phyloP scores from a whole-genome alignment of 2,888 invertebrate genomes.

The Diaperis boleti region DNA sequence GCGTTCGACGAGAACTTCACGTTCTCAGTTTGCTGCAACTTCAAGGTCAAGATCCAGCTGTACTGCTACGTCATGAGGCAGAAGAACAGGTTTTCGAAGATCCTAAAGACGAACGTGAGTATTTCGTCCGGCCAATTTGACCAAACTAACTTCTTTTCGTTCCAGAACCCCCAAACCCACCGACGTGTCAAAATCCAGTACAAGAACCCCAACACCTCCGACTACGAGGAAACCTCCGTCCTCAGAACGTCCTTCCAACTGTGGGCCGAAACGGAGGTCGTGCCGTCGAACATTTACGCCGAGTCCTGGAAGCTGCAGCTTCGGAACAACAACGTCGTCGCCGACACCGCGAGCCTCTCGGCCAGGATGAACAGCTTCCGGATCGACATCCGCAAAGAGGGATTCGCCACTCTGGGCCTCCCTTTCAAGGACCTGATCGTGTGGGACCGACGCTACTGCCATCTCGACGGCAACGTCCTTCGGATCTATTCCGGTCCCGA shows the following conservation, averaged over 20 bases:
- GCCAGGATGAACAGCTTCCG: slow-evolving; percentile 41
- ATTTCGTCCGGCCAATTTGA: no score
- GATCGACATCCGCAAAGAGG: slow-evolving; percentile 52
- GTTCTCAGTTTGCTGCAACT: slow-evolving; percentile 1
- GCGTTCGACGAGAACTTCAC: slow-evolving; percentile 6
- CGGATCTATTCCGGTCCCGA: slow-evolving; percentile 70
- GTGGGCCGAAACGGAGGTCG: slow-evolving; percentile 5
- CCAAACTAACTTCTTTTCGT: not conserved
- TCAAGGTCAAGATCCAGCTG: slow-evolving; percentile 9
- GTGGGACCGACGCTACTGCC: slow-evolving; percentile 72
- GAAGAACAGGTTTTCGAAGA: not conserved
- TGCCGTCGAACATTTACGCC: not conserved
- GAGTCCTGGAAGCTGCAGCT: slow-evolving; percentile 6
- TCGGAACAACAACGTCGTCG: no score
- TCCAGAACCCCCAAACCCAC: not conserved
- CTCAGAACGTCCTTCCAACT: slow-evolving; percentile 49
- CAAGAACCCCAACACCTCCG: slow-evolving; percentile 50
- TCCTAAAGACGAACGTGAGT: not conserved
- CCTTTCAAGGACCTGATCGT: slow-evolving; percentile 60
- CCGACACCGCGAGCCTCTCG: slow-evolving; percentile 33
- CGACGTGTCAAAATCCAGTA: slow-evolving; percentile 23
- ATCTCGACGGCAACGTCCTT: slow-evolving; percentile 65
- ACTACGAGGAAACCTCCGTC: slow-evolving; percentile 48
- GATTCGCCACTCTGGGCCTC: slow-evolving; percentile 69
- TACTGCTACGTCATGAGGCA: not conserved